Base-by-base conservation (phyloP, 2,113 vertebrate species). In the Climacteris rufus region DNA sequence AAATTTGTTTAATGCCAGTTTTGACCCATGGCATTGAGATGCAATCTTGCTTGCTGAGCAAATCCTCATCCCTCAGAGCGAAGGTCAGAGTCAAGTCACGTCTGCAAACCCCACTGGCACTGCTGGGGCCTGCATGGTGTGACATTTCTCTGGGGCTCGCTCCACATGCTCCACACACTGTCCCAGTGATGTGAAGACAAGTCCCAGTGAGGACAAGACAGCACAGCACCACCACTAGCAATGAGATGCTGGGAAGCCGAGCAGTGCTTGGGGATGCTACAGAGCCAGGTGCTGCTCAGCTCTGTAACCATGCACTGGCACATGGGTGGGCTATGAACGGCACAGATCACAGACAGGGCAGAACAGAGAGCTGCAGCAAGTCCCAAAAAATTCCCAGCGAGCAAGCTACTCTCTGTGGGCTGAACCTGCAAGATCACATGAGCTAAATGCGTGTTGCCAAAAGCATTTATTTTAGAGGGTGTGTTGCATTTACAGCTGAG, bases 121-220 rank as follows among this genome's bases (percentile, higher is more conserved):
- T 59, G 14, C n/a, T 87, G 35, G 20, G 25, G 13, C 13, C 33
- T 7, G 0, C 21, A 24, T 0, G 0, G 16, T 11, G 7, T 28
- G 31, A 31, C 33, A 57, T 30, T 57, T 33, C 35, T 49, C 47
- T 3, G 0, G 12, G 60, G 18, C 13, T 68, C 40, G 12, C 24
- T 59, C 28, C 22, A 33, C 22, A 10, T 31, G 37, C 65, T 75
- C n/a, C 56, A 42, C 6, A 35, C 0, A 0, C 20, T 45, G 35
- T 47, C 23, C 30, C 53, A 59, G 35, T 20, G n/a, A 77, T 54
- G 59, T 74, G 40, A 56, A 50, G 42, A 45, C 6, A 75, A 59
- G 39, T 5, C 23, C 17, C 22, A 24, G 37, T 65, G 45, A 44
- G 39, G 35, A 65, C 20, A 61, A 68, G 13, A 49, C 24, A 81